A percentile compares a stretch with the other conserved stretches of the same genome.
Evolutionary conservation across 2,797 vertebrate genomes (phyloP).

Genomic region (Distichodus sexfasciatus): DNA sequence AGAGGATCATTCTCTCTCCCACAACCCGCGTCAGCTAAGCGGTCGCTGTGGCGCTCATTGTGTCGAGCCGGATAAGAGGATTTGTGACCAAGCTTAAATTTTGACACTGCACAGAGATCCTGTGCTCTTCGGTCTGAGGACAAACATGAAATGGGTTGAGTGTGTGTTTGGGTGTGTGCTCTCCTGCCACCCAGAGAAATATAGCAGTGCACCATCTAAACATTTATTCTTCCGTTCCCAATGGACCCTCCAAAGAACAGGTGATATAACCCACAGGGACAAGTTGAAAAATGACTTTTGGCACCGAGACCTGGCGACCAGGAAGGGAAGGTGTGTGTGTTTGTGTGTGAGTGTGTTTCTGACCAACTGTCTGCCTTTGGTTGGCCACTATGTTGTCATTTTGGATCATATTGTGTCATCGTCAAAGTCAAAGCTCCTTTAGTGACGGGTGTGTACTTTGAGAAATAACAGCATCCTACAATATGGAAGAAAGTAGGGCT

Average conservation of each 20-base stretch:
- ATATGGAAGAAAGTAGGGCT: too few species aligned
- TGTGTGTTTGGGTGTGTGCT: conserved; percentile 11
- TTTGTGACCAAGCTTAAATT: conserved; percentile 5
- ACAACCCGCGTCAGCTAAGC: too few species aligned
- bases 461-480: background rate
- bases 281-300: conserved; percentile 34
- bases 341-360: conserved; percentile 29
- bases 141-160: conserved; percentile 38
- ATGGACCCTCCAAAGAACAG: conserved; percentile 24
- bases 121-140: conserved; percentile 8
- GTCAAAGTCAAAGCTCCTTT: too few species aligned
- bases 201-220: conserved; percentile 2
- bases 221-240: conserved; percentile 11
- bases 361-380: conserved; percentile 1
- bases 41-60: too few species aligned
- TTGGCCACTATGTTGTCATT: too few species aligned
- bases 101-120: conserved; percentile 11
- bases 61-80: conserved; percentile 6
- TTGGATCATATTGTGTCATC: too few species aligned
- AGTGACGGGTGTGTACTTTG: background rate
- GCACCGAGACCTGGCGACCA: conserved; percentile 28
- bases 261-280: conserved; percentile 27
- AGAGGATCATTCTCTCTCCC: too few species aligned
- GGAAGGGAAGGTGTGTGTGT: conserved; percentile 32
- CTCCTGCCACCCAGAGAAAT: conserved; percentile 34